Evolutionary conservation across 1,140 invertebrate species (phyloP).

Genomic region (Pseudomyrmex dendroicus): DNA sequence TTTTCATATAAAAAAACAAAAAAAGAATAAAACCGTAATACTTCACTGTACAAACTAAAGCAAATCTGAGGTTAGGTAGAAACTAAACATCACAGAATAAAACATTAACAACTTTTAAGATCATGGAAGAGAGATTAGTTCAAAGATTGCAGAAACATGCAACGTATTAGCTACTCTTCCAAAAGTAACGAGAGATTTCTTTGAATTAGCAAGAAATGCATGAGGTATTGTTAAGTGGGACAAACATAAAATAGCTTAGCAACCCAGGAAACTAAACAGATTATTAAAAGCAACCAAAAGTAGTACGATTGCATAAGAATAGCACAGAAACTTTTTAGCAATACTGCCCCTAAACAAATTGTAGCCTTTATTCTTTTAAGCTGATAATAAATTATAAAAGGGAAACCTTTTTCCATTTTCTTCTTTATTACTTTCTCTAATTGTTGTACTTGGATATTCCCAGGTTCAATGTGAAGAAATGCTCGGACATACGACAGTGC

Average conservation of each 20-base stretch:
- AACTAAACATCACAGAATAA: neutral
- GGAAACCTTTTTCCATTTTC: conserved; percentile 92
- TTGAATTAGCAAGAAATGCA: neutral
- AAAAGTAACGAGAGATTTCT: neutral
- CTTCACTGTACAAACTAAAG: neutral
- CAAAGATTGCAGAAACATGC: conserved; percentile 4
- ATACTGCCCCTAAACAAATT: neutral
- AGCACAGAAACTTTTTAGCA: conserved; percentile 17
- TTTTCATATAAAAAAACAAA: neutral
- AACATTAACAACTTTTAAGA: neutral
- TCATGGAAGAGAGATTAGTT: conserved; percentile 29
- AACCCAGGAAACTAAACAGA: conserved; percentile 54
- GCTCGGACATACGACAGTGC: conserved; percentile 93
- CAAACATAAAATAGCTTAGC: conserved; percentile 41
- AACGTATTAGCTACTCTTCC: neutral
- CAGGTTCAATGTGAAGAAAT: conserved; percentile 95
- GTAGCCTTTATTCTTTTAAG: conserved; percentile 39
- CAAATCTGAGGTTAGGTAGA: neutral
- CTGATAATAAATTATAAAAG: conserved; percentile 58
- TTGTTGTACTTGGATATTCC: conserved; percentile 94
- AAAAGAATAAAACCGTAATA: conserved; percentile 9
- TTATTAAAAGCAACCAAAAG: conserved; percentile 32
- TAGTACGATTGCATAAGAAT: conserved; percentile 37
- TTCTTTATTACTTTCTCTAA: conserved; percentile 94
- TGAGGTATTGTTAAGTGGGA: neutral